phyloP scores from a whole-genome alignment of 92 coral and sea anemone genomes.

The Porites rus region DNA sequence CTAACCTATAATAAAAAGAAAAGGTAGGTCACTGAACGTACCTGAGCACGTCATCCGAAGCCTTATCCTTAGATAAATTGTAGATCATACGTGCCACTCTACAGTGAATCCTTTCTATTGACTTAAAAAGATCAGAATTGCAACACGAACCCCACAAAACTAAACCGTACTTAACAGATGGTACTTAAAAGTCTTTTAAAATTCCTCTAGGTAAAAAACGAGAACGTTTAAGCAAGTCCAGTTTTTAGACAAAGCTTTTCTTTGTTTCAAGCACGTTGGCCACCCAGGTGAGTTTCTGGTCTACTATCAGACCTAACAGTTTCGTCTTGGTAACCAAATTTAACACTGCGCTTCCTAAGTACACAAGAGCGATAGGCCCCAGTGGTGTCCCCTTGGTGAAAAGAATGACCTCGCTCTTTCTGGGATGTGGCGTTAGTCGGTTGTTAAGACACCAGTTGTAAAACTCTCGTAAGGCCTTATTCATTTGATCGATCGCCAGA shows the following conservation, averaged over 20 bases:
- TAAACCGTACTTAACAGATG: not conserved
- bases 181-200: too few relatives aligned
- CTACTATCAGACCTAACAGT: conserved; percentile 25
- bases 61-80: conserved; percentile 2
- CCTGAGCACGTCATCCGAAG: conserved; percentile 12
- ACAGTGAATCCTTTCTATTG: conserved; percentile 37
- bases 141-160: conserved; percentile 25
- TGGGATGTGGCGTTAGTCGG: conserved; percentile 28
- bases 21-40: conserved; percentile 12
- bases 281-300: conserved; percentile 34
- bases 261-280: not conserved
- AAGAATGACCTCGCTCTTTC: conserved; percentile 23
- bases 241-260: too few relatives aligned
- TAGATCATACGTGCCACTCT: conserved; percentile 39
- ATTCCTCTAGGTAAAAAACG: not conserved
- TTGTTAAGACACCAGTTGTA: not conserved
- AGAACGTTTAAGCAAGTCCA: too few relatives aligned
- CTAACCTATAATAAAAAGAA: not conserved
- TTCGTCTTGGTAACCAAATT: conserved; percentile 26
- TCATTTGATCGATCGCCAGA: too few relatives aligned
- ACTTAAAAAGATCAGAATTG: conserved; percentile 13
- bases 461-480: too few relatives aligned
- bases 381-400: conserved; percentile 13
- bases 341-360: conserved; percentile 17
- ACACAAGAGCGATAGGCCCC: conserved; percentile 27